Base-by-base conservation (phyloP, 2,113 vertebrate species). In the Oryzias celebensis region DNA sequence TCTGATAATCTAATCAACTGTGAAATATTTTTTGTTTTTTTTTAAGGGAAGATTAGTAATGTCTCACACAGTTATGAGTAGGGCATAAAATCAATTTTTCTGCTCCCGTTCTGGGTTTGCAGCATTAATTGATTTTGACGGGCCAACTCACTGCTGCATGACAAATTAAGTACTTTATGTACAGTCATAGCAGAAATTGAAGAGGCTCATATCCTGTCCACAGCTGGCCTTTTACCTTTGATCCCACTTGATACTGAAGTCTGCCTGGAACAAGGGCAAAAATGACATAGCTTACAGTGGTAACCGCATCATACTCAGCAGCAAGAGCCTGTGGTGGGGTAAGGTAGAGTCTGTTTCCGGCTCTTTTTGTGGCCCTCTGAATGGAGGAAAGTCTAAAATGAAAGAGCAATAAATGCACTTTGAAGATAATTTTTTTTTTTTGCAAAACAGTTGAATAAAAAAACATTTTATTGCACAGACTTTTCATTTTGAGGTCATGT, bases 81-180 rank as follows among this genome's bases (percentile, higher is more conserved):
- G 64, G 50, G 62, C 79, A 52, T 83, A 61, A 81, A 79, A 81
- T 80, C 51, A 62, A 81, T 74, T 83, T 65, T 76, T 66, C 62
- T 13, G 18, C 67, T 69, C 67, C 47, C 65, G 4, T 55, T 59
- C 36, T 59, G 52, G n/a, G 52, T 63, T 48, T 70, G 24, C 41
- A 56, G 49, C 52, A 46, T 45, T 52, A 68, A 68, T 68, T 58
- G 53, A 73, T 67, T 72, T 45, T 65, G 65, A 72, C 78, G 65
- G 62, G 61, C 47, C 46, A 28, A 41, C 68, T 71, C 55, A 52
- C 52, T 62, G 45, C 68, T 54, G 63, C 54, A 52, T 77, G 62
- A 58, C 69, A 57, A 77, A 75, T 77, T 51, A 28, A 52, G 55
- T 48, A 28, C 48, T 43, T 43, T 20, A 16, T n/a, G 20, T 55